A percentile compares a stretch with the other conserved stretches of the same genome.
Evolutionary conservation across 2,113 vertebrate species (phyloP).

Genomic region (Pipra filicauda): DNA sequence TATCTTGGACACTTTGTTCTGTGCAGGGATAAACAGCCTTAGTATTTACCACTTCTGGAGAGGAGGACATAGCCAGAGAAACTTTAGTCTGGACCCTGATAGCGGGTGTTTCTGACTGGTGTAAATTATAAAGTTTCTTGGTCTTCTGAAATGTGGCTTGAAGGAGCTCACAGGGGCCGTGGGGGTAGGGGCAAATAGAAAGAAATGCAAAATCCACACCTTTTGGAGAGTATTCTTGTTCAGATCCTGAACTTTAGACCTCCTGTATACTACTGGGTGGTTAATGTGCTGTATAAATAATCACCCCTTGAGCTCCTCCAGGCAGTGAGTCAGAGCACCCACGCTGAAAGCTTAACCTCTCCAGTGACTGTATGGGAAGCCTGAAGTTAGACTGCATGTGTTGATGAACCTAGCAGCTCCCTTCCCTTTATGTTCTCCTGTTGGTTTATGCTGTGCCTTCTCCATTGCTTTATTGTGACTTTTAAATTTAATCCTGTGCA

Average conservation of each 20-base stretch:
- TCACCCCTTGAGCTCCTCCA: neutral
- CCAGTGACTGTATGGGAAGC: neutral
- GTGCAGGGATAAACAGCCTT: neutral
- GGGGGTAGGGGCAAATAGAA: neutral
- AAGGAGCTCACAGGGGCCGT: neutral
- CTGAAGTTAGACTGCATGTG: neutral
- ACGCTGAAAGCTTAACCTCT: slow-evolving; percentile 37
- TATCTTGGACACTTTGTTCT: neutral
- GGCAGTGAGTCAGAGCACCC: slow-evolving; percentile 45
- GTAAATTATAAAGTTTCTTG: neutral
- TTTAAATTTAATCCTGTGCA: neutral
- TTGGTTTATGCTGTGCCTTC: neutral
- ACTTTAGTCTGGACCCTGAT: neutral
- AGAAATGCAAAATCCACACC: slow-evolving; percentile 1
- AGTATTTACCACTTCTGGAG: neutral
- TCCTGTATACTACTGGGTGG: neutral
- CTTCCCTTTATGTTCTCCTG: neutral
- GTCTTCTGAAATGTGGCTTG: neutral
- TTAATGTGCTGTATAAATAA: slow-evolving; percentile 40
- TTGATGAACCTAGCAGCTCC: neutral
- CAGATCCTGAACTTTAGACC: slow-evolving; percentile 50
- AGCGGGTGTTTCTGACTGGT: neutral
- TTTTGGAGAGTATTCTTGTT: slow-evolving; percentile 7
- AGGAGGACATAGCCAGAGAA: neutral
- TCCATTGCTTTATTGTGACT: neutral